Conservation (phyloP, 2,113 vertebrate genomes). For the Mesembrinibis cayennensis region DNA sequence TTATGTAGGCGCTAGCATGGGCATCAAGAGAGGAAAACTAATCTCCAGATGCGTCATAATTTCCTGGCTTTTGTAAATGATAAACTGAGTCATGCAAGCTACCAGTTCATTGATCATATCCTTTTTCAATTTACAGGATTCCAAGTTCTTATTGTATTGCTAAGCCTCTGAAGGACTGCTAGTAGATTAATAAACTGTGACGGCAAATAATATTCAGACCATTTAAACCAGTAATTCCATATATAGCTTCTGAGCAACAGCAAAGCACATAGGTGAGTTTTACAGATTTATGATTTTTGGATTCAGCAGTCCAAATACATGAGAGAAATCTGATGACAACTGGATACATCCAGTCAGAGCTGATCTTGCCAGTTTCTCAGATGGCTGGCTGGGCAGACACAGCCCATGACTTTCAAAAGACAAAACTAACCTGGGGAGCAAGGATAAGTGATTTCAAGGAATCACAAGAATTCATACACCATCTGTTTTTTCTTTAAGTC, state of each 20-base stretch:
- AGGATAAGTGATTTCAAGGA: background rate
- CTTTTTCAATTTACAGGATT: background rate
- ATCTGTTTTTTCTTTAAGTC: background rate
- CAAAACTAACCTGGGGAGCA: background rate
- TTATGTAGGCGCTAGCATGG: background rate
- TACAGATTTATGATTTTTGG: background rate
- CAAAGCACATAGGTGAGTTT: background rate
- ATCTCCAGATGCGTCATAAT: background rate
- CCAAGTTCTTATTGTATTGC: background rate
- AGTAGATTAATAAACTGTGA: background rate
- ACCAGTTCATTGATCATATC: background rate
- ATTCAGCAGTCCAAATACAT: background rate
- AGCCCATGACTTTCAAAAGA: background rate
- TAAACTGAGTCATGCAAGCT: background rate
- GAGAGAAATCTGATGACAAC: background rate
- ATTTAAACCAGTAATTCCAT: background rate
- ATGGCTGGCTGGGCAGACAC: background rate
- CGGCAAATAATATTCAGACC: background rate
- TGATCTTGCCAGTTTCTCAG: background rate
- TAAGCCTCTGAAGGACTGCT: background rate
- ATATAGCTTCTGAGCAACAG: background rate
- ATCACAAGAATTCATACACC: background rate
- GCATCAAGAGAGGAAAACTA: background rate
- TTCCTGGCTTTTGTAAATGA: background rate
- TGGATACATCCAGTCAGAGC: background rate